Base-by-base conservation (phyloP, 2,888 invertebrate species). In the Piscicola geometra region DNA sequence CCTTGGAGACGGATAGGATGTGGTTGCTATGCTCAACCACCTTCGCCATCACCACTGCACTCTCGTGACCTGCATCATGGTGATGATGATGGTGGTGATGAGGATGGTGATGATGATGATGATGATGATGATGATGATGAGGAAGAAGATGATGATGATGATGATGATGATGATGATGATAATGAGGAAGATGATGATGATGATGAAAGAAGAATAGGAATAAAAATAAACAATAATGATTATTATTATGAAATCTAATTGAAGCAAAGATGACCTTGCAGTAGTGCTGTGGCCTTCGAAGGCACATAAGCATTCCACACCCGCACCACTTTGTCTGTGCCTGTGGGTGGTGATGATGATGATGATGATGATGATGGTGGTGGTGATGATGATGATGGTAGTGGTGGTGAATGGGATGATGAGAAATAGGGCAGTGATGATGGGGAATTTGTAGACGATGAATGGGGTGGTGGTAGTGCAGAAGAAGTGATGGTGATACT, bases 281-380 rank as follows among this genome's bases (percentile, higher is more conserved):
- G 80, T 81, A 85, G 82, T n/a, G 83, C 85, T 18, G 84, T 84
- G 9, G 86, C 85, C 78, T 85, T 85, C 41, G 83, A 83, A 78
- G 83, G 79, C 1, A 86, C 84, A 81, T 85, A 86, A 1, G 85
- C 85, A 79, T 86, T 86, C 85, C 85, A 86, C 36, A 86, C 79
- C 66, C 86, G 76, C 2, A 86, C 83, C 67, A 85, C 84, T 76
- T 85, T 80, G 77, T 86, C 86, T 85, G 85, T 85, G 1, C 85
- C 84, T 84, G 78, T 5, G 33, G n/a, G 41, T 33, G 25, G 30
- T 30, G n/a, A 64, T 64, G n/a, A 64, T 64, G n/a, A 64, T 64
- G n/a, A 64, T 64, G n/a, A 64, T 64, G n/a, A 28, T 64, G n/a
- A 64, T 64, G n/a, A 64, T 64, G n/a, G 30, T 64, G n/a, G 21